A percentile compares a stretch with the other conserved stretches of the same genome.
phyloP scores from a whole-genome alignment of 2,113 vertebrate species.

The Picathartes gymnocephalus region DNA sequence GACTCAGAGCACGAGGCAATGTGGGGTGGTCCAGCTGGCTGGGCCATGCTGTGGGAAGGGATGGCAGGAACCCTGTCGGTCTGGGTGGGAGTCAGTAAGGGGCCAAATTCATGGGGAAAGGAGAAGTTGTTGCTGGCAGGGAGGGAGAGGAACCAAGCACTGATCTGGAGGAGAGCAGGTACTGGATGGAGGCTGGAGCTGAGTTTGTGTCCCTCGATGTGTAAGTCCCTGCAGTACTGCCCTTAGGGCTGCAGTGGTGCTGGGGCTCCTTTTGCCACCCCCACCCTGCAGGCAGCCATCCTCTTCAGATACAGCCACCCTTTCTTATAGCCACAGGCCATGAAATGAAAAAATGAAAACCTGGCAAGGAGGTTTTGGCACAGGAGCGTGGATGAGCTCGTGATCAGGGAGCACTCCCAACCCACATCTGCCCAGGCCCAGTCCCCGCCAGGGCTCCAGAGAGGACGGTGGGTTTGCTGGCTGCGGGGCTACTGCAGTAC shows the following conservation, averaged over 20 bases:
- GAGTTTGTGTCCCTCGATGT: neutral
- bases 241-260: neutral
- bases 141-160: neutral
- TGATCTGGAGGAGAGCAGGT: neutral
- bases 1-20: accelerated
- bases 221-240: neutral
- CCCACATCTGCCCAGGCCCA: neutral
- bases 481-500: neutral
- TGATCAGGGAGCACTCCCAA: neutral
- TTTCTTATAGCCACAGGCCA: neutral
- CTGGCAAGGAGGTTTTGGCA: neutral
- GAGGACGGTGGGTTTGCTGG: neutral
- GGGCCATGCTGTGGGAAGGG: neutral
- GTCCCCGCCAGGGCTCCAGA: neutral
- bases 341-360: neutral
- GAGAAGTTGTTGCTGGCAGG: neutral
- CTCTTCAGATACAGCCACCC: neutral
- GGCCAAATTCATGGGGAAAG: neutral
- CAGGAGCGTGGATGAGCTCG: neutral
- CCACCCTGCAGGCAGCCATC: neutral
- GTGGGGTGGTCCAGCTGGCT: neutral
- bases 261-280: neutral
- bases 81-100: neutral
- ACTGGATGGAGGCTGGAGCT: neutral
- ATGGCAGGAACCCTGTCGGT: neutral